Percentiles rank a stretch among this genome's conserved stretches.
Evolutionary conservation across 2,113 vertebrate genomes (phyloP).

Genomic region (Ardeotis arabs): DNA sequence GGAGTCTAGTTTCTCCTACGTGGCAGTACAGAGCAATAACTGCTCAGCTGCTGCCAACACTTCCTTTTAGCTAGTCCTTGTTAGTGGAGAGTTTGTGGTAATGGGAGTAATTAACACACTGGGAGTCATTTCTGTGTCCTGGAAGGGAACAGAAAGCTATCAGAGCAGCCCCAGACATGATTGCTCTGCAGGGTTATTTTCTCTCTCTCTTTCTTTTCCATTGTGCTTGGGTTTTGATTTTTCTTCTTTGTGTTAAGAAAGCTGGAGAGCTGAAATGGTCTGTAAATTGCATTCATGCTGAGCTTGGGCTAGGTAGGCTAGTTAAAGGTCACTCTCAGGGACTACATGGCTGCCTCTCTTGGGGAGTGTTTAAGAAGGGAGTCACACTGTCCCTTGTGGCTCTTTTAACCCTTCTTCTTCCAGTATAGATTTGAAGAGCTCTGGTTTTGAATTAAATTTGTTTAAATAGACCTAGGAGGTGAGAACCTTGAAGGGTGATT

Average conservation of each 20-base stretch:
- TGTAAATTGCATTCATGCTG: constrained; percentile 78
- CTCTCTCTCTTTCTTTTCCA: constrained; percentile 66
- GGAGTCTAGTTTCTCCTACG: constrained; percentile 13
- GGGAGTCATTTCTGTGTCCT: constrained; percentile 76
- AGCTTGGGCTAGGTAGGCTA: constrained; percentile 66
- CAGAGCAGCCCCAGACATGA: constrained; percentile 75
- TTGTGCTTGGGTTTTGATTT: constrained; percentile 78
- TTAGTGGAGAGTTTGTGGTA: constrained; percentile 79
- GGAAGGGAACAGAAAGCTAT: constrained; percentile 77
- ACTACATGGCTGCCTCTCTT: constrained; percentile 60
- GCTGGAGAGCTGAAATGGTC: constrained; percentile 76
- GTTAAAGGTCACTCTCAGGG: constrained; percentile 72
- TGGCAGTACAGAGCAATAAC: constrained; percentile 40
- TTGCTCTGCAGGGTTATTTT: constrained; percentile 79
- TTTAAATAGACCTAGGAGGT: constrained; percentile 60
- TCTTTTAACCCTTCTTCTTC: constrained; percentile 42
- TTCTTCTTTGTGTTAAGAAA: constrained; percentile 77
- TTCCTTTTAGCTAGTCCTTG: constrained; percentile 65
- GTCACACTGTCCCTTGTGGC: not conserved
- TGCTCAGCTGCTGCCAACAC: constrained; percentile 57
- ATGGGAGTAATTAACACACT: constrained; percentile 81
- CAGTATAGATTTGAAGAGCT: constrained; percentile 51
- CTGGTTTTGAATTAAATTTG: constrained; percentile 56
- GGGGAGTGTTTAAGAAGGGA: constrained; percentile 39
- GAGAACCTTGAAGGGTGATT: constrained; percentile 60